Evolutionary conservation across 2,113 vertebrate genomes (phyloP), one percentile per base, ranked within the genome.

Genomic region (Artemisiospiza belli): DNA sequence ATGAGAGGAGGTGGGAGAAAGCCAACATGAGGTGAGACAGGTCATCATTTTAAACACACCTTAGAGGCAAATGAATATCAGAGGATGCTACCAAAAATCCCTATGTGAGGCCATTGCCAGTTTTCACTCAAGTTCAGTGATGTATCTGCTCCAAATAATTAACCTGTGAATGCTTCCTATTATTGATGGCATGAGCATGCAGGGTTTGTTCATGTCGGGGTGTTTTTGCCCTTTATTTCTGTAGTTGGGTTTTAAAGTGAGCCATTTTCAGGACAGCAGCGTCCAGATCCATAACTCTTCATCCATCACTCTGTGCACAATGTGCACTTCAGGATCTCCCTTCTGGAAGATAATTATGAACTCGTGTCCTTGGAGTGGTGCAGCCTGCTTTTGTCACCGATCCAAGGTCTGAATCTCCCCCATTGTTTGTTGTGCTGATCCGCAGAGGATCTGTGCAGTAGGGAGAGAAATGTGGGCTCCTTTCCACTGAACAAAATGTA

Each of bases 71-170:
- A 72, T 1, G 1, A 70, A 3, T 23, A 39, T 44, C 33, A 11
- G 16, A 24, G 10, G 49, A 11, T 37, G 15, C 68, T 57, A 30
- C 17, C 19, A 27, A 25, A 92, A 89, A 58, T 44, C 24, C 13
- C 13, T 30, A 0, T 22, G 6, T 44, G 31, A 87, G 87, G 16
- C 33, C 15, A 9, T 41, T 1, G 2, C 16, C 11, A 22, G 12
- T 35, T 68, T 78, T 63, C 18, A 28, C 30, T 43, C 24, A 74
- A 74, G 28, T 37, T 61, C 12, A 33, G 11, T 3, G 2, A 44
- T 43, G 7, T 80, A 20, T 52, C 46, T 90, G 18, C 43, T 90
- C 6, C 62, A 37, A 96, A 33, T 19, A 22, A 58, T 75, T 83
- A 80, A 72, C 16, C 27, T 69, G 27, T 63, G 49, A 88, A 58